Evolutionary conservation across 2,888 invertebrate genomes (phyloP).

Genomic region (Caenorhabditis sp.): DNA sequence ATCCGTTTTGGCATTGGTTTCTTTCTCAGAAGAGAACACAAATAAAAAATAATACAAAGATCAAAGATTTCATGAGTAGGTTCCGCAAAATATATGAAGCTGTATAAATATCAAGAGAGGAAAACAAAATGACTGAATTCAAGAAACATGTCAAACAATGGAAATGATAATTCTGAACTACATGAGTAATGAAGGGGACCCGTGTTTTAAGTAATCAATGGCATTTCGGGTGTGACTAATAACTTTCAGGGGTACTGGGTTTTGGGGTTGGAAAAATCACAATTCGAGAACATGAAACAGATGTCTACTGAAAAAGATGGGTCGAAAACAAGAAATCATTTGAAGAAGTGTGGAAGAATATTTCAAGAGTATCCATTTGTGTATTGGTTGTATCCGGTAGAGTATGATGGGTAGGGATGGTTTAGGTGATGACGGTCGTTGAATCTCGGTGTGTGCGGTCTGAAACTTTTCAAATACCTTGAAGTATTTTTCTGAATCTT

Average conservation of each 20-base stretch:
- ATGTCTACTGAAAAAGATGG: constrained; percentile 4
- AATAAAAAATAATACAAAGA: neutral
- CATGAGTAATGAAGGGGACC: constrained; percentile 23
- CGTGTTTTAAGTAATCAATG: constrained; percentile 51
- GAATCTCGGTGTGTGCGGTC: constrained; percentile 46
- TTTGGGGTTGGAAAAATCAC: constrained; percentile 32
- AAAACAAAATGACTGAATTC: neutral
- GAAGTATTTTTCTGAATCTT: neutral
- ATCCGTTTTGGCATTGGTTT: constrained; percentile 19
- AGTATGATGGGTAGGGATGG: constrained; percentile 10
- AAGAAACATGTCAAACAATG: neutral
- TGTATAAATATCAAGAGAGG: constrained; percentile 9
- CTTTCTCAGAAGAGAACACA: neutral
- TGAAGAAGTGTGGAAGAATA: neutral
- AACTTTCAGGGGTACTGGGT: constrained; percentile 15
- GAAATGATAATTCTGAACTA: constrained; percentile 25
- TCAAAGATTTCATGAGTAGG: constrained; percentile 28
- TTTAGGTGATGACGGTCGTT: constrained; percentile 17
- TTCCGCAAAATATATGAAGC: neutral
- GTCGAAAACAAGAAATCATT: neutral
- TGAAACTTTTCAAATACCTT: too few relatives aligned
- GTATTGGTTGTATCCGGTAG: constrained; percentile 17
- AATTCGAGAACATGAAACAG: constrained; percentile 53
- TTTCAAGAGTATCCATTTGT: constrained; percentile 36
- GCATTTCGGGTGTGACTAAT: constrained; percentile 37